Conservation (phyloP, 2,888 invertebrate genomes). For the Ophion ventricosus region DNA sequence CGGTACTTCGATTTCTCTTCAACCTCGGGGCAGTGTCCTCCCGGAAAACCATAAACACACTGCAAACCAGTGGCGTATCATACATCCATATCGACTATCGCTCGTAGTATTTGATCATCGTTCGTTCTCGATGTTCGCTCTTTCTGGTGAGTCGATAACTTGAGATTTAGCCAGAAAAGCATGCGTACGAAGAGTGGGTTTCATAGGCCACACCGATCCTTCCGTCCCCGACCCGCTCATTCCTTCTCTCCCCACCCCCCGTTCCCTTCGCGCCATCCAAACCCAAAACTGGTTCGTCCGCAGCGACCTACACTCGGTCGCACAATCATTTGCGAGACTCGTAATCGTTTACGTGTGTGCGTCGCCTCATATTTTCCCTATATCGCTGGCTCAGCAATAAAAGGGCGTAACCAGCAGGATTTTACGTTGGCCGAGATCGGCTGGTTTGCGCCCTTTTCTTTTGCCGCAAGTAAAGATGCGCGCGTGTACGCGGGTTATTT, state of each 20-base stretch:
- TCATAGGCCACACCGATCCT: constrained; percentile 58
- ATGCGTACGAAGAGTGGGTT: constrained; percentile 61
- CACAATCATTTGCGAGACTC: constrained; percentile 60
- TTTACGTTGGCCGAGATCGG: constrained; percentile 15
- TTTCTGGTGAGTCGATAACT: constrained; percentile 67
- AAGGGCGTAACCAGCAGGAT: constrained; percentile 20
- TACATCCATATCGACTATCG: constrained; percentile 29
- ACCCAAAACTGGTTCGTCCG: constrained; percentile 64
- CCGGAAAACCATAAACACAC: constrained; percentile 42
- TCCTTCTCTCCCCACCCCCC: constrained; percentile 26
- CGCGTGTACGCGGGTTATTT: not conserved
- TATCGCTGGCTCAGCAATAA: constrained; percentile 14
- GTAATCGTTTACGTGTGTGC: constrained; percentile 51
- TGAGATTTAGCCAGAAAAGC: constrained; percentile 66
- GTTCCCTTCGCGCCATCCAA: constrained; percentile 43
- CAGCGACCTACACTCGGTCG: constrained; percentile 64
- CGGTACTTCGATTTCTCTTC: not conserved
- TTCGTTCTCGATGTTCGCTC: constrained; percentile 54
- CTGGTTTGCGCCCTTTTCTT: constrained; percentile 44
- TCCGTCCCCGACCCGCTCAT: too few species aligned
- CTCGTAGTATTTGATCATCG: constrained; percentile 61
- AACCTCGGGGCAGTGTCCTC: not conserved
- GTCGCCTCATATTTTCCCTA: constrained; percentile 11
- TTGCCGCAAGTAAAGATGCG: constrained; percentile 22
- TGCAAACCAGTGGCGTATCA: not conserved